Evolutionary conservation across 2,888 invertebrate species (phyloP), one percentile per base, ranked within the genome.

Genomic region (Pedicia rivosa): DNA sequence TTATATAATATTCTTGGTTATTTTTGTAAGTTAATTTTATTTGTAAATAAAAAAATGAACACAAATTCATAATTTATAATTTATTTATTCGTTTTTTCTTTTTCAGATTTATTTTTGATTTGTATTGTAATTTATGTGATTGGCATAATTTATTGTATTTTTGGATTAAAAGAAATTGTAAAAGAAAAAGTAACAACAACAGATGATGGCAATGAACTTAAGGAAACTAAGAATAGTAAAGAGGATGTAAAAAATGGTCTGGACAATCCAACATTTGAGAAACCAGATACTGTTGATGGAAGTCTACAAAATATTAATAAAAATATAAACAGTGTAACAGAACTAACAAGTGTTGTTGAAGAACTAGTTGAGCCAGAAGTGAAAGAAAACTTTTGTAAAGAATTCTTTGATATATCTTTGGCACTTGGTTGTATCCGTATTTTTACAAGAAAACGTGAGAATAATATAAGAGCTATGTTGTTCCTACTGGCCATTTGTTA

Each of bases 381-480:
- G 4, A 44, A 45, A 15, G 43, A 45, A 34, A 53, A 54, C 9
- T 48, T 51, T 8, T 30, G 53, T 0, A 41, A 44, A 1, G 55
- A 57, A 35, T 59, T 61, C 24, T 61, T 61, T 16, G 59, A 61
- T 50, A 57, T 55, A 2, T 52, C 54, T 2, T 45, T 60, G 20
- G 56, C 55, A 10, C 40, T 55, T 34, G 57, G 55, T 22, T 56
- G 57, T 42, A 38, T 59, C 2, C 47, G 50, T 10, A 56, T 61
- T 35, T 56, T 59, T 0, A 17, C 55, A 6, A 43, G 52, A 4
- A 54, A 57, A 37, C 51, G 61, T 3, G 42, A 50, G 16, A 53
- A 57, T 31, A 52, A 53, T 31, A 55, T 56, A 3, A 48, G 58
- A 20, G 39, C 54, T 32, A 37, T 55, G 14, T 37, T 61, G 15